These are phyloP conservation scores for Pachypeltis micranthus DNA, from an alignment of 1,140 invertebrate species.

Conservation along the genomic window DNA sequence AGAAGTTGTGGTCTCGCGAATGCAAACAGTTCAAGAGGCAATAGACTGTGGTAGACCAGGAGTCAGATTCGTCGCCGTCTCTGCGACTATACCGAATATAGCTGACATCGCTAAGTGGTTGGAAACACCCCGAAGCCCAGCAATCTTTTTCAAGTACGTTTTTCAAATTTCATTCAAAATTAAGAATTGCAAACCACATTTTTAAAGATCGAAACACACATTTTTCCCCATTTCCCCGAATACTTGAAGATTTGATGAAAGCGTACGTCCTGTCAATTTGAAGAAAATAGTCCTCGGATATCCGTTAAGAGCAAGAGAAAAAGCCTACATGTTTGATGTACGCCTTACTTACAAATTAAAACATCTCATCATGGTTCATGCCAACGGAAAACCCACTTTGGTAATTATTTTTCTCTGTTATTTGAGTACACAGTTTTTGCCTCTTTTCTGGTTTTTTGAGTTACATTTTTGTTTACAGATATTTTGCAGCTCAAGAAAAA, in stretches of 20 bases:
- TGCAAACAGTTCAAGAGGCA: conserved; percentile 46
- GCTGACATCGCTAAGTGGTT: conserved; percentile 65
- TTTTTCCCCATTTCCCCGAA: neutral
- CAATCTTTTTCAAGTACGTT: conserved; percentile 40
- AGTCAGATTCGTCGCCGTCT: conserved; percentile 56
- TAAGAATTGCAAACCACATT: neutral
- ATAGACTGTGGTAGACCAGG: conserved; percentile 11
- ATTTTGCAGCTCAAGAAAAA: conserved; percentile 68
- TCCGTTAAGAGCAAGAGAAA: conserved; percentile 37
- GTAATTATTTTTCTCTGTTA: conserved; percentile 35
- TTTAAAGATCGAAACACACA: neutral
- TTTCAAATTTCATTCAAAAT: neutral
- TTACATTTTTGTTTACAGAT: too few relatives aligned
- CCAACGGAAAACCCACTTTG: conserved; percentile 58
- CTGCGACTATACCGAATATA: conserved; percentile 66
- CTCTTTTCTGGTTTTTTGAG: neutral
- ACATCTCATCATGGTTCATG: conserved; percentile 53
- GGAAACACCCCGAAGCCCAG: conserved; percentile 34
- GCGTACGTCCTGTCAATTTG: conserved; percentile 57
- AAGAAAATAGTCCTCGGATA: conserved; percentile 61
- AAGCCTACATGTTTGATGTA: conserved; percentile 64
- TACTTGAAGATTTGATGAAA: conserved; percentile 54
- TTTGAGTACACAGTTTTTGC: neutral
- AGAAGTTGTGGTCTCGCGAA: conserved; percentile 64
- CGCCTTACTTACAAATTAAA: conserved; percentile 60